Conservation (phyloP, 2,797 vertebrate genomes). For the Tenualosa ilisha region DNA sequence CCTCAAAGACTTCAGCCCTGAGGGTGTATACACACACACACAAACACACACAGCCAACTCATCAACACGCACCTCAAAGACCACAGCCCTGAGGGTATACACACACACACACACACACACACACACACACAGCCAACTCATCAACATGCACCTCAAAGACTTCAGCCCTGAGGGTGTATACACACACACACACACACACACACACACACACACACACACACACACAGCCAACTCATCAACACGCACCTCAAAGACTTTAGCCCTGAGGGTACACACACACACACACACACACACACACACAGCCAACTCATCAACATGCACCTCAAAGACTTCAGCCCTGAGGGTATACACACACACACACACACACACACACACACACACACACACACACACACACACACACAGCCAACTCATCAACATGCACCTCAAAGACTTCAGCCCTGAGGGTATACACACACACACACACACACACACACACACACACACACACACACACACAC, state of each 20-base stretch:
- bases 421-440: slow-evolving; percentile 93
- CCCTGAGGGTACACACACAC: slow-evolving; percentile 83
- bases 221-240: slow-evolving; percentile 92
- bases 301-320: slow-evolving; percentile 96
- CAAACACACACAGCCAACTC: slow-evolving; percentile 79
- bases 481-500: too few species aligned
- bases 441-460: slow-evolving; percentile 81
- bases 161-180: slow-evolving; percentile 90
- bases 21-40: slow-evolving; percentile 75
- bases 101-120: too few species aligned
- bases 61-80: slow-evolving; percentile 95
- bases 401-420: slow-evolving; percentile 93
- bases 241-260: slow-evolving; percentile 95
- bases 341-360: slow-evolving; percentile 75
- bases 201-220: slow-evolving; percentile 68
- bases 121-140: slow-evolving; percentile 96
- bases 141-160: slow-evolving; percentile 95
- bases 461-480: slow-evolving; percentile 35
- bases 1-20: slow-evolving; percentile 91
- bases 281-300: slow-evolving; percentile 44
- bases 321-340: slow-evolving; percentile 88
- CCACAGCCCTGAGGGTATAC: slow-evolving; percentile 91
- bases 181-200: slow-evolving; percentile 18
- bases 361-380: slow-evolving; percentile 43
- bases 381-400: slow-evolving; percentile 52